Percentiles rank a stretch among this genome's conserved stretches.
Conservation (phyloP, 2,797 vertebrate genomes). For the Pempheris klunzingeri region DNA sequence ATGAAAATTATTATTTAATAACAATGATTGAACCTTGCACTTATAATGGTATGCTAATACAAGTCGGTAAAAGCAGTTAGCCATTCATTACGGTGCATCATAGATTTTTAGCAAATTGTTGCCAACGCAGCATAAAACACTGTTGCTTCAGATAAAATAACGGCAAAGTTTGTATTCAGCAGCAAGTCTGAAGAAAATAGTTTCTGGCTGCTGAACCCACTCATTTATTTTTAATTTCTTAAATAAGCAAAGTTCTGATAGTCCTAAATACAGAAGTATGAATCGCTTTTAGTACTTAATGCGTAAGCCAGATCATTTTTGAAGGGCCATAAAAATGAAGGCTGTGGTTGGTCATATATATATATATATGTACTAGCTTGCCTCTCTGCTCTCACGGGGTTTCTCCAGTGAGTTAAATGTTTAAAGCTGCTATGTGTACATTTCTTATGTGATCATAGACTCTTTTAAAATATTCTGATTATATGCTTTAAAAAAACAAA, state of each 20-base stretch:
- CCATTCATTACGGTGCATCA: not conserved
- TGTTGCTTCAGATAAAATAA: not conserved
- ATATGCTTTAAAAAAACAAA: no score
- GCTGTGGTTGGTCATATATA: not conserved
- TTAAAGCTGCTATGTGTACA: not conserved
- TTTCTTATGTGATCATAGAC: not conserved
- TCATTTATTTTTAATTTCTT: not conserved
- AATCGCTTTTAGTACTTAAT: not conserved
- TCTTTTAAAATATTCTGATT: not conserved
- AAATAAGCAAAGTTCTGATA: not conserved
- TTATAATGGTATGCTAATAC: constrained; percentile 12
- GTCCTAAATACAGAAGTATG: not conserved
- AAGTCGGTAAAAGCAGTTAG: not conserved
- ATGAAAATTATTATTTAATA: constrained; percentile 38
- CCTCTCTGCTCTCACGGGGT: not conserved
- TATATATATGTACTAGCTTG: not conserved
- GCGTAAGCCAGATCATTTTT: not conserved
- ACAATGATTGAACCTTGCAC: constrained; percentile 20
- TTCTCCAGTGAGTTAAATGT: not conserved
- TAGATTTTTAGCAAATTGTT: not conserved
- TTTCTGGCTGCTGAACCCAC: not conserved
- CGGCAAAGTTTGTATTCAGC: not conserved
- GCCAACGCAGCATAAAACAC: not conserved
- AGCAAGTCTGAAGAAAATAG: not conserved
- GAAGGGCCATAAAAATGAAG: not conserved